Percentiles rank a stretch among this genome's conserved stretches.
Evolutionary conservation across 2,797 vertebrate genomes (phyloP).

Genomic region (Arnoldichthys spilopterus): DNA sequence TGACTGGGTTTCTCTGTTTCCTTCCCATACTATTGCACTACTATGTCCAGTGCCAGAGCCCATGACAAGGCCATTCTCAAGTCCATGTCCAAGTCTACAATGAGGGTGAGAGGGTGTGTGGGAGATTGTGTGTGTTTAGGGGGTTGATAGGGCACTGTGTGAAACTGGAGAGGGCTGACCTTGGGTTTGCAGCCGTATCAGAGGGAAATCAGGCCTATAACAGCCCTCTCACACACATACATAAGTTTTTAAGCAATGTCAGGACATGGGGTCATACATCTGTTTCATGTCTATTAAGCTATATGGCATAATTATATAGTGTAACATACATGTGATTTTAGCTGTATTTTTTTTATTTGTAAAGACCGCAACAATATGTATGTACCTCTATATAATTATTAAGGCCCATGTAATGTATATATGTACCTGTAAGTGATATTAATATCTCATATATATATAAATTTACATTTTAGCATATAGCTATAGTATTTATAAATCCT

Average conservation of each 20-base stretch:
- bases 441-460: too few relatives aligned
- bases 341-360: too few relatives aligned
- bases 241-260: background rate
- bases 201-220: slow-evolving; percentile 48
- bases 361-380: too few relatives aligned
- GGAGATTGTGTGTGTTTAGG: slow-evolving; percentile 18
- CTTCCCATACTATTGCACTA: slow-evolving; percentile 12
- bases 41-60: slow-evolving; percentile 19
- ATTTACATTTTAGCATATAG: too few relatives aligned
- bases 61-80: slow-evolving; percentile 61
- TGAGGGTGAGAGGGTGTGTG: background rate
- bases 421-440: too few relatives aligned
- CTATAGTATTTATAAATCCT: too few relatives aligned
- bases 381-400: too few relatives aligned
- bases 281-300: background rate
- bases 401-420: too few relatives aligned
- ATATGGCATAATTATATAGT: background rate
- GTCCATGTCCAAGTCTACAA: slow-evolving; percentile 73
- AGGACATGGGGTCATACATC: background rate
- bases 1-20: background rate
- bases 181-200: slow-evolving; percentile 52
- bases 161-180: slow-evolving; percentile 75
- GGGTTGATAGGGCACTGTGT: slow-evolving; percentile 50
- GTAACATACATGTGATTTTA: too few relatives aligned
- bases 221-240: slow-evolving; percentile 3